phyloP scores from a whole-genome alignment of 2,888 invertebrate species.

The Trichacis sp. region DNA sequence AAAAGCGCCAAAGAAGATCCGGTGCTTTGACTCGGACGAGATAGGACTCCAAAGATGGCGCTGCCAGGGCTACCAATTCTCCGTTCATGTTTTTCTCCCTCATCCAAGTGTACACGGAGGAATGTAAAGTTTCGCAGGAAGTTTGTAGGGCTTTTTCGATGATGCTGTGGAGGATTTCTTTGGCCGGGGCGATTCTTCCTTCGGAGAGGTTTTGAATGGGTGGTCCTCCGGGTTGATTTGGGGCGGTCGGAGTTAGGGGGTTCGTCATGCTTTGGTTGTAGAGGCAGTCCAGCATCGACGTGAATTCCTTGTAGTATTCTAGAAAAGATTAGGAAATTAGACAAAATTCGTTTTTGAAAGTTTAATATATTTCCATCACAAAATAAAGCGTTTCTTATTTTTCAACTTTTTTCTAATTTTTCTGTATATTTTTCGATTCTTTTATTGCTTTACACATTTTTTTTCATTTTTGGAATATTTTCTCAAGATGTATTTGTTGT shows the following conservation, averaged over 20 bases:
- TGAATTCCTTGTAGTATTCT: constrained; percentile 90
- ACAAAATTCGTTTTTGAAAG: too few relatives aligned
- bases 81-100: constrained; percentile 80
- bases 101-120: constrained; percentile 94
- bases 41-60: constrained; percentile 83
- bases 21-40: constrained; percentile 70
- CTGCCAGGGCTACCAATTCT: constrained; percentile 77
- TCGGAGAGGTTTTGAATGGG: constrained; percentile 55
- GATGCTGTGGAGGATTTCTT: constrained; percentile 72
- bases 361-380: too few relatives aligned
- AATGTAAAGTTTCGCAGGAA: constrained; percentile 90
- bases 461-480: too few relatives aligned
- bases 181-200: constrained; percentile 55
- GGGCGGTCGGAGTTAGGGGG: constrained; percentile 66
- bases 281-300: constrained; percentile 80
- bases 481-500: too few relatives aligned
- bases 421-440: too few relatives aligned
- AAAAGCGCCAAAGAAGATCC: constrained; percentile 91
- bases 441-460: too few relatives aligned
- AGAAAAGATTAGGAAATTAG: constrained; percentile 53
- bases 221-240: constrained; percentile 65
- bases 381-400: too few relatives aligned
- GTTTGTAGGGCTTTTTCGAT: constrained; percentile 77
- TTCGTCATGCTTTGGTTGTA: constrained; percentile 74
- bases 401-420: too few relatives aligned